Conservation (phyloP, 30 jellyfish, hydroid and myxozoan species). For the Cassiopea andromeda region DNA sequence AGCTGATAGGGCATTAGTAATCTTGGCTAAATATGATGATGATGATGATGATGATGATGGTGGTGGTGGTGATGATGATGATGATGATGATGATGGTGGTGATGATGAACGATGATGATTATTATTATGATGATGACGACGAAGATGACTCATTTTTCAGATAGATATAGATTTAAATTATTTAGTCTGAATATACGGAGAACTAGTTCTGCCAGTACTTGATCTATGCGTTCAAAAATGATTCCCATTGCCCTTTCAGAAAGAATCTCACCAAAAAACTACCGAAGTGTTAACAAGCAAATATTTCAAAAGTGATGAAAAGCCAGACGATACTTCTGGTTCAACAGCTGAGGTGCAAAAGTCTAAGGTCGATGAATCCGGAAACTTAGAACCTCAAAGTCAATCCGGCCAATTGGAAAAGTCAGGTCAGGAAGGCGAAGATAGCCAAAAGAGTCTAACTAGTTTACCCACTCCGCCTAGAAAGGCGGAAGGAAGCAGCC, state of each 20-base stretch:
- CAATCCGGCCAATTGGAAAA: not conserved
- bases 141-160: not conserved
- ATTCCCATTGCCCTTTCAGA: not conserved
- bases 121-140: no score
- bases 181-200: not conserved
- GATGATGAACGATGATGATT: no score
- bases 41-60: no score
- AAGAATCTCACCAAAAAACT: constrained; percentile 1
- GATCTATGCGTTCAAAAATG: not conserved
- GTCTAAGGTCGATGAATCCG: not conserved
- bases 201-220: not conserved
- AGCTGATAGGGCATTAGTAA: not conserved
- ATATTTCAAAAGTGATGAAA: constrained; percentile 44
- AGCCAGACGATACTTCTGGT: not conserved
- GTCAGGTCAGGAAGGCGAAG: not conserved
- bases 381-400: not conserved
- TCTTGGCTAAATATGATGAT: no score
- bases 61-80: no score
- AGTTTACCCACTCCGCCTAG: constrained; percentile 22
- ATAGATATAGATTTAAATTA: not conserved
- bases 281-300: constrained; percentile 23
- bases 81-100: no score
- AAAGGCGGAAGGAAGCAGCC: constrained; percentile 4
- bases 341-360: not conserved
- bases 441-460: not conserved